Percentiles rank a stretch among this genome's conserved stretches.
phyloP scores from a whole-genome alignment of 2,113 vertebrate genomes.

The Prionailurus bengalensis region DNA sequence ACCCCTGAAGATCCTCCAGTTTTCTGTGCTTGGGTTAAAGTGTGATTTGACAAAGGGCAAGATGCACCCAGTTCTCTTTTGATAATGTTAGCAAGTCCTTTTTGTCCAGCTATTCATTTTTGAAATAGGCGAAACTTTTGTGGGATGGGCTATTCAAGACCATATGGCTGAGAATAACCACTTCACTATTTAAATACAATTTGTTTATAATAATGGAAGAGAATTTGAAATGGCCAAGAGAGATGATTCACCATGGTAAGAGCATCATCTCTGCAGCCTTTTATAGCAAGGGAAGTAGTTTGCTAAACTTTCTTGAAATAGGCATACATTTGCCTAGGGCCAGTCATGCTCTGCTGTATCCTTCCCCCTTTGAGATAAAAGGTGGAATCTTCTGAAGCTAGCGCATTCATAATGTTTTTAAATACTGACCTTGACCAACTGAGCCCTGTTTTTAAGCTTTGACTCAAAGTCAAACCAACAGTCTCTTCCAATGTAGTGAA shows the following conservation, averaged over 20 bases:
- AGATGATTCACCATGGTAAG: neutral
- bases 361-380: constrained; percentile 24
- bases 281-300: neutral
- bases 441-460: constrained; percentile 44
- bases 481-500: neutral
- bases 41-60: neutral
- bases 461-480: constrained; percentile 20
- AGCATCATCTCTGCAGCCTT: neutral
- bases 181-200: neutral
- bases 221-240: neutral
- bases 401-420: neutral
- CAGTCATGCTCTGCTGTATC: neutral
- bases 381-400: neutral
- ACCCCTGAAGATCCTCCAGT: neutral
- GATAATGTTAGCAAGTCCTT: neutral
- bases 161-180: neutral
- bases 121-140: neutral
- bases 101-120: neutral
- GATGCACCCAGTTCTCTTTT: neutral
- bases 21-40: neutral
- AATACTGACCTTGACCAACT: constrained; percentile 36
- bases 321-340: neutral
- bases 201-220: neutral
- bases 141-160: neutral
- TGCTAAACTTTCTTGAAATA: constrained; percentile 33